Percentiles rank a stretch among this genome's conserved stretches.
These are phyloP conservation scores for Hiodon alosoides DNA, from an alignment of 2,113 vertebrate species.

Conservation along the genomic window DNA sequence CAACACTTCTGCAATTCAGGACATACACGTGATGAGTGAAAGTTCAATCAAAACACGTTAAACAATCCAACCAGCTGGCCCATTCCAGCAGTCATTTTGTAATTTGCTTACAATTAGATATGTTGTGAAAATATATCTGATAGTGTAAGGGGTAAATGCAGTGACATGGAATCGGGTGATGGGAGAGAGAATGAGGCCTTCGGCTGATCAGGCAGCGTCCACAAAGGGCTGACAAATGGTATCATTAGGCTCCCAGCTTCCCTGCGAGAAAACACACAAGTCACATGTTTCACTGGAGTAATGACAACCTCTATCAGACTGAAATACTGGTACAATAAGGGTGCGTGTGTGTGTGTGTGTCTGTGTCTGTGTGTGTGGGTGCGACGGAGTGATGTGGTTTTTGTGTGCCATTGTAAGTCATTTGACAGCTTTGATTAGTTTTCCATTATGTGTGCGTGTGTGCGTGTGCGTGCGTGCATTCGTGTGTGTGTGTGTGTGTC, in stretches of 20 bases:
- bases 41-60: too few relatives aligned
- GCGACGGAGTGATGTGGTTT: neutral
- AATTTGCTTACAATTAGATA: too few relatives aligned
- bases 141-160: too few relatives aligned
- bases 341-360: neutral
- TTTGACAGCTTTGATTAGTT: neutral
- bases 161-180: neutral
- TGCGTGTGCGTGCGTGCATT: neutral
- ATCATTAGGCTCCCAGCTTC: neutral
- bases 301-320: conserved; percentile 5
- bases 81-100: too few relatives aligned
- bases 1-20: too few relatives aligned
- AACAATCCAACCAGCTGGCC: too few relatives aligned
- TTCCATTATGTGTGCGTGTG: neutral
- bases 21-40: too few relatives aligned
- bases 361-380: neutral
- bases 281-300: conserved; percentile 11
- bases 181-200: neutral
- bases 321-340: neutral
- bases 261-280: neutral
- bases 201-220: neutral
- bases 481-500: neutral
- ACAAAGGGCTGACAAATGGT: conserved; percentile 9
- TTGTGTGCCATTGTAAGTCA: neutral
- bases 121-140: too few relatives aligned